Conservation (phyloP, 2,888 invertebrate species). For the Fragum whitleyi region DNA sequence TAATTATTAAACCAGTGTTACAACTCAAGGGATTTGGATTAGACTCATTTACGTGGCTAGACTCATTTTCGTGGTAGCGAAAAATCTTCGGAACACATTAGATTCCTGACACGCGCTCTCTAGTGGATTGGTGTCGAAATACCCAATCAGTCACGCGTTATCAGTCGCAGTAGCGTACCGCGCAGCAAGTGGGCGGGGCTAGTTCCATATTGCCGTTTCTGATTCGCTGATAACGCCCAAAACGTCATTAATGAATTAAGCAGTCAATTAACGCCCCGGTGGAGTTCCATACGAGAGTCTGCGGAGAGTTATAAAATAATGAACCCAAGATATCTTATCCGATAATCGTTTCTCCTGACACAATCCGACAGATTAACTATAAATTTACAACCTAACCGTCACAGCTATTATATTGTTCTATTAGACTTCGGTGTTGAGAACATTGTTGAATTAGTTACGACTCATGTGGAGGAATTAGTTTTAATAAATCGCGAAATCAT, state of each 20-base stretch:
- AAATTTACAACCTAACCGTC: constrained; percentile 38
- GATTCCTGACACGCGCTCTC: constrained; percentile 57
- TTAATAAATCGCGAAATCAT: neutral
- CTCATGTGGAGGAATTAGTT: neutral
- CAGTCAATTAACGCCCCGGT: constrained; percentile 55
- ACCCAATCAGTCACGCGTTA: constrained; percentile 61
- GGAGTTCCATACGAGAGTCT: constrained; percentile 36
- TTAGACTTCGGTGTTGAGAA: constrained; percentile 22
- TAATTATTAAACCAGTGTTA: constrained; percentile 5
- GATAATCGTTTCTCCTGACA: constrained; percentile 54
- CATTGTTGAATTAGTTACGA: neutral
- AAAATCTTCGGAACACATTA: constrained; percentile 14
- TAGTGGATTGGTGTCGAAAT: constrained; percentile 44
- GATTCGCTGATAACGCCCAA: constrained; percentile 36
- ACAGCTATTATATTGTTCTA: constrained; percentile 5
- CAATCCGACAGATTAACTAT: constrained; percentile 48
- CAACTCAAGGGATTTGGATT: constrained; percentile 20
- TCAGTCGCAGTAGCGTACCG: constrained; percentile 41
- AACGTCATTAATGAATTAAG: constrained; percentile 56
- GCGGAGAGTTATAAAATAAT: constrained; percentile 53
- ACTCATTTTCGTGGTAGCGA: constrained; percentile 27
- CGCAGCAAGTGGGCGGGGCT: constrained; percentile 55
- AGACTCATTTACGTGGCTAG: constrained; percentile 26
- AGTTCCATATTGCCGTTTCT: neutral
- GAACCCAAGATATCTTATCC: constrained; percentile 48